Percentiles rank a stretch among this genome's conserved stretches.
phyloP scores from a whole-genome alignment of 2,888 invertebrate genomes.

The Hirudinaria manillensis region DNA sequence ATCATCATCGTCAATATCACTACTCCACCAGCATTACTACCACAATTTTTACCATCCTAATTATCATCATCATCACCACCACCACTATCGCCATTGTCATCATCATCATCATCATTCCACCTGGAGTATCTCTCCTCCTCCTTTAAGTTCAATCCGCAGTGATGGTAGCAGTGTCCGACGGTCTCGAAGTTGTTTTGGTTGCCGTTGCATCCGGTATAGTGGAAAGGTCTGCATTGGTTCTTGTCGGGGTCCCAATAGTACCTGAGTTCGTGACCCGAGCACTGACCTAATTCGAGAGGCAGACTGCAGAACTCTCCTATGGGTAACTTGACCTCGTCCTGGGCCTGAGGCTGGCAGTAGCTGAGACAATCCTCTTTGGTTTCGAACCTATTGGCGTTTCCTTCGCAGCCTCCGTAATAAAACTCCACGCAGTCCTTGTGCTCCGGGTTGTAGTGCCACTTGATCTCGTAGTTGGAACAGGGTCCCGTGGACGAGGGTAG shows the following conservation, averaged over 20 bases:
- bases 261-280: conserved; percentile 29
- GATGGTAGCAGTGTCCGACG: conserved; percentile 34
- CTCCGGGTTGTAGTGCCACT: conserved; percentile 37
- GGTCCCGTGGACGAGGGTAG: neutral
- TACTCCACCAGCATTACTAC: no score
- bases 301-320: conserved; percentile 35
- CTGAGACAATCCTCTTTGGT: conserved; percentile 35
- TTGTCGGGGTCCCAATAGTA: conserved; percentile 77
- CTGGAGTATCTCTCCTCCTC: conserved; percentile 18
- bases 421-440: conserved; percentile 69
- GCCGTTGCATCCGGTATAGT: conserved; percentile 83
- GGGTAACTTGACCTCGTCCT: neutral
- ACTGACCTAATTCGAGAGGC: conserved; percentile 31
- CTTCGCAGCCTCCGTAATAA: conserved; percentile 81
- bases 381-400: conserved; percentile 69
- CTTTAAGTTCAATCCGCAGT: conserved; percentile 25
- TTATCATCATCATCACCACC: neutral
- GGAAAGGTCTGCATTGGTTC: conserved; percentile 62
- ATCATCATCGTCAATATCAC: neutral
- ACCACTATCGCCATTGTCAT: neutral
- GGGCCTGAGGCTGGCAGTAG: conserved; percentile 21
- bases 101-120: conserved; percentile 9
- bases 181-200: conserved; percentile 80
- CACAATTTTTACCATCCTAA: no score
- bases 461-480: conserved; percentile 29